Base-by-base conservation (phyloP, 2,888 invertebrate genomes). In the Cremastinae sp. region DNA sequence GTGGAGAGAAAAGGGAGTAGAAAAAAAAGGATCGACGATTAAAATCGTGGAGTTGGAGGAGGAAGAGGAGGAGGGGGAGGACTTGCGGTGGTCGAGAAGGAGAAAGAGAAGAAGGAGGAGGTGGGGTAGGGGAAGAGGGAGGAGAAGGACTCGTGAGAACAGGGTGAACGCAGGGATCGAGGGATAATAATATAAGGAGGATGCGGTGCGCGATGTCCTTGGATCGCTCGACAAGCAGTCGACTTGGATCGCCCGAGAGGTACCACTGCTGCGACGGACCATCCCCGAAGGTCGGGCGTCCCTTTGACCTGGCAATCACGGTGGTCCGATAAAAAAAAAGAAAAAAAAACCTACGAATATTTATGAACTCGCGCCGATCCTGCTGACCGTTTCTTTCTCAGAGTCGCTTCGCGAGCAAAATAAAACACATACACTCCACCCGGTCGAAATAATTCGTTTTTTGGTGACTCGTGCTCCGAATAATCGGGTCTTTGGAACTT, bases 271-370 rank as follows among this genome's bases (percentile, higher is more conserved):
- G 59, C 64, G 64, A 53, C 73, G 68, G 62, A 64, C 73, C 64
- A 51, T 68, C 73, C 34, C 38, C 62, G 76, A 76, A 73, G 76
- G 73, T 69, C 73, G 76, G 18, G 68, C 62, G 68, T 76, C 72
- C 64, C 69, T 73, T 76, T 76, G 76, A 76, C 76, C 76, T 59
- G 73, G 73, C 76, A 53, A 69, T 73, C 76, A 76, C 73, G 73
- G 73, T 76, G 76, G 73, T 76, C 76, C 76, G 68, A 69, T 64
- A 76, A 54, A 45, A 22, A 49, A 66, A n/a, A n/a, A 14, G 16
- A 16, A 36, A 12, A 49, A 38, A 51, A 20, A 12, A 38, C 38
- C 18, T 22, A 12, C 14, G 12, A 43, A 8, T 49, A 49, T 20
- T 18, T 47, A 47, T 47, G 18, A 16, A 47, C 28, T 16, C 34